Conservation (phyloP, 1,140 invertebrate genomes). For the Pachypeltis micranthus region DNA sequence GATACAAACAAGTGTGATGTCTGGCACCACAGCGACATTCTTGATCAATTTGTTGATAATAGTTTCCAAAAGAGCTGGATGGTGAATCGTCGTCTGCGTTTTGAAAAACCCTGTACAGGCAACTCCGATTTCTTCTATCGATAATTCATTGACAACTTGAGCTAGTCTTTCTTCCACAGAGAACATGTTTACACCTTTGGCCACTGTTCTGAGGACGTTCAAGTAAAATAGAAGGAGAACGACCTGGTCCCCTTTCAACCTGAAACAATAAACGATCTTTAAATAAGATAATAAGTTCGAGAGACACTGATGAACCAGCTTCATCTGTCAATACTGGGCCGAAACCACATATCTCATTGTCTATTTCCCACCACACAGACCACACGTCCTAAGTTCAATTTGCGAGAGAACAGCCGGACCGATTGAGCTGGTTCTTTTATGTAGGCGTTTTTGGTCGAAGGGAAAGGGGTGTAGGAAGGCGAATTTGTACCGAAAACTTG, state of each 20-base stretch:
- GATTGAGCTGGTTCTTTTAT: too few relatives aligned
- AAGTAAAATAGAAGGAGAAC: constrained; percentile 18
- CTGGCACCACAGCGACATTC: constrained; percentile 2
- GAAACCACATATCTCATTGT: too few relatives aligned
- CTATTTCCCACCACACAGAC: too few relatives aligned
- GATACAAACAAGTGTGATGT: constrained; percentile 14
- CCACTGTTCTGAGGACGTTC: constrained; percentile 7
- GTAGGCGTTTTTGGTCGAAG: too few relatives aligned
- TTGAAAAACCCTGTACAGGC: constrained; percentile 20
- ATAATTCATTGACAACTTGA: neutral
- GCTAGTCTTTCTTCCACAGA: constrained; percentile 9
- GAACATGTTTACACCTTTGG: constrained; percentile 5
- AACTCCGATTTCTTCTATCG: constrained; percentile 17
- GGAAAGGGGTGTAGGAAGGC: too few relatives aligned
- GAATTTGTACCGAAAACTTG: too few relatives aligned
- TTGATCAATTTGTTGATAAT: constrained; percentile 14
- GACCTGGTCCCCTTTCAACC: constrained; percentile 9
- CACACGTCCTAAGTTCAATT: too few relatives aligned
- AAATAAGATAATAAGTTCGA: too few relatives aligned
- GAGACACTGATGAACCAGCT: too few relatives aligned
- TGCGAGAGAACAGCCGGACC: too few relatives aligned
- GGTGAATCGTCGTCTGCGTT: neutral
- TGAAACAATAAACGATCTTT: constrained; percentile 6
- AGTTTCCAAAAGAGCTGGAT: neutral
- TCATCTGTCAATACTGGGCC: too few relatives aligned